phyloP scores from a whole-genome alignment of 2,888 invertebrate species.

The Drosophila macrospina region DNA sequence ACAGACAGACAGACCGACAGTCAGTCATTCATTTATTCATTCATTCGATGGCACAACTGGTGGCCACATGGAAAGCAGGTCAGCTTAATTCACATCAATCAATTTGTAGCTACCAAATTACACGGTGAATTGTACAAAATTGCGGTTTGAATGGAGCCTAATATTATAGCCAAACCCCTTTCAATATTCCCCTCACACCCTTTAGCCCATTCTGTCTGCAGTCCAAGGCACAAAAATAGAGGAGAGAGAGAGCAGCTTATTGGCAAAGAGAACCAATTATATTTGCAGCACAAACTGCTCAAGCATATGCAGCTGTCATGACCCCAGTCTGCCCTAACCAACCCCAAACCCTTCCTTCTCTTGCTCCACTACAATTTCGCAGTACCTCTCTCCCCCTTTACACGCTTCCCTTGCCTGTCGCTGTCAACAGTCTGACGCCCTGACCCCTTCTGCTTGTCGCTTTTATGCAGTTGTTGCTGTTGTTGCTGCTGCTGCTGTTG shows the following conservation, averaged over 20 bases:
- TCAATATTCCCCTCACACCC: neutral
- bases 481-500: neutral
- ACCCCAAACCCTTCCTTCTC: neutral
- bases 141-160: neutral
- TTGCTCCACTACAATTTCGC: no score
- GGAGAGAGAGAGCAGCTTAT: no score
- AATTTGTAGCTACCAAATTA: slow-evolving; percentile 24
- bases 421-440: neutral
- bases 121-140: slow-evolving; percentile 8
- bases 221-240: neutral
- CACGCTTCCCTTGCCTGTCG: neutral
- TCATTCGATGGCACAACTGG: no score
- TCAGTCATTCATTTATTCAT: slow-evolving; percentile 1
- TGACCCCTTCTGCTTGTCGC: neutral
- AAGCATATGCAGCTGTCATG: slow-evolving; percentile 19
- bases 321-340: neutral
- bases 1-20: no score
- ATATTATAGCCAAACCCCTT: neutral
- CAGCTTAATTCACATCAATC: slow-evolving; percentile 23
- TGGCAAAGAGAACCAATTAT: slow-evolving; percentile 14
- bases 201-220: neutral
- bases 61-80: slow-evolving; percentile 9
- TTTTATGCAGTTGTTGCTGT: neutral
- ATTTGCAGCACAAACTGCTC: slow-evolving; percentile 2
- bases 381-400: no score